Percentiles rank a stretch among this genome's conserved stretches.
Evolutionary conservation across 1,140 invertebrate genomes (phyloP).

Genomic region (Grapholita molesta): DNA sequence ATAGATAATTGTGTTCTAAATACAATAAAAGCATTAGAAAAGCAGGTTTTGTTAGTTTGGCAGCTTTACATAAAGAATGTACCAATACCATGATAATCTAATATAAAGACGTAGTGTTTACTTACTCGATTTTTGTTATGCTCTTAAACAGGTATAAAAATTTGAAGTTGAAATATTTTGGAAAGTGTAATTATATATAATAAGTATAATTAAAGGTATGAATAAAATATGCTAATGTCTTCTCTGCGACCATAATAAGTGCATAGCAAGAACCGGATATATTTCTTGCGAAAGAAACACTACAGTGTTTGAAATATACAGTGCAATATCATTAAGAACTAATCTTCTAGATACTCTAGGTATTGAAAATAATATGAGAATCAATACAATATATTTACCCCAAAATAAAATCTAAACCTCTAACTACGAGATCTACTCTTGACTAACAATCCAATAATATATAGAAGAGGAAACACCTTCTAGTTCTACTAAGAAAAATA

Average conservation of each 20-base stretch:
- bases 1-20: conserved; percentile 18
- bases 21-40: conserved; percentile 52
- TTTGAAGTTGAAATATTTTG: too few species aligned
- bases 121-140: not conserved
- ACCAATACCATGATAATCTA: conserved; percentile 16
- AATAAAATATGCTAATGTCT: too few species aligned
- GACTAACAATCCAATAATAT: conserved; percentile 16
- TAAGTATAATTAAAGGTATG: too few species aligned
- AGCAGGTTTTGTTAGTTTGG: conserved; percentile 51
- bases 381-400: conserved; percentile 11
- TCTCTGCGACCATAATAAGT: not conserved
- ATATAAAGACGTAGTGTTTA: not conserved
- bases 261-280: not conserved
- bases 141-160: not conserved
- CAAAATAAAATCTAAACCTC: conserved; percentile 19
- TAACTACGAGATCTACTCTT: conserved; percentile 32
- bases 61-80: conserved; percentile 28
- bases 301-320: conserved; percentile 30
- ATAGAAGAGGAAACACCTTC: conserved; percentile 7
- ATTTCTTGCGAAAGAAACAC: not conserved
- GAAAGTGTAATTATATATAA: too few species aligned
- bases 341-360: not conserved
- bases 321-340: conserved; percentile 24
- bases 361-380: conserved; percentile 3
- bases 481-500: not conserved